Evolutionary conservation across 2,113 vertebrate species (phyloP), one percentile per base, ranked within the genome.

Genomic region (Kryptolebias marmoratus): DNA sequence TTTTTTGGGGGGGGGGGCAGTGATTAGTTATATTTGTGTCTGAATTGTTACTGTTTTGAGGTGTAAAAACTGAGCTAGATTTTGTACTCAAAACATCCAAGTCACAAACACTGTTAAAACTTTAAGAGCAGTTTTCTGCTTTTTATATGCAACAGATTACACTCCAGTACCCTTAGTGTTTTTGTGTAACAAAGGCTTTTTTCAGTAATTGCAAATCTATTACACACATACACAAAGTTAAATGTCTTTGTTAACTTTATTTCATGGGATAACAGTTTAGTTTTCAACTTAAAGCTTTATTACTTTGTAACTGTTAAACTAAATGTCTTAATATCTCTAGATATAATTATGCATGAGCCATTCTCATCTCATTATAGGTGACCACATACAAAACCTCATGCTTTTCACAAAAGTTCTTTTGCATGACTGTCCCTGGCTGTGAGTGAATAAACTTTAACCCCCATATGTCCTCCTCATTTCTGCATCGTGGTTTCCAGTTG

Each of bases 341-440:
- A 42, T 60, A 55, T 52, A 57, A 15, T 73, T 72, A 68, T 65
- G 88, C 90, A 91, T 87, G 88, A 57, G 58, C 42, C 30, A 58
- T 68, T 73, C 54, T 77, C n/a, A 72, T 75, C 68, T 42, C 59
- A 52, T 64, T 39, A 44, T 30, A 68, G 39, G 55, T 49, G 36
- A 54, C 53, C 55, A 56, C 59, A 54, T 62, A 8, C 9, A 66
- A 45, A 28, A 60, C 22, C 36, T 14, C 27, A n/a, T 16, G 55
- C 49, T 69, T 62, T 80, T 87, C 74, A 78, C 83, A 85, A 81
- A 80, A 76, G 80, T 70, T 71, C 65, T 73, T 84, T 86, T 92
- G 91, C 92, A 93, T 94, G 90, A 84, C 68, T 89, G 70, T 87
- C 69, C 74, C 83, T 88, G 86, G 83, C 84, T 90, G 80, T 71